Evolutionary conservation across 1,140 invertebrate genomes (phyloP), one percentile per base, ranked within the genome.

Genomic region (Drosophila setifemur): DNA sequence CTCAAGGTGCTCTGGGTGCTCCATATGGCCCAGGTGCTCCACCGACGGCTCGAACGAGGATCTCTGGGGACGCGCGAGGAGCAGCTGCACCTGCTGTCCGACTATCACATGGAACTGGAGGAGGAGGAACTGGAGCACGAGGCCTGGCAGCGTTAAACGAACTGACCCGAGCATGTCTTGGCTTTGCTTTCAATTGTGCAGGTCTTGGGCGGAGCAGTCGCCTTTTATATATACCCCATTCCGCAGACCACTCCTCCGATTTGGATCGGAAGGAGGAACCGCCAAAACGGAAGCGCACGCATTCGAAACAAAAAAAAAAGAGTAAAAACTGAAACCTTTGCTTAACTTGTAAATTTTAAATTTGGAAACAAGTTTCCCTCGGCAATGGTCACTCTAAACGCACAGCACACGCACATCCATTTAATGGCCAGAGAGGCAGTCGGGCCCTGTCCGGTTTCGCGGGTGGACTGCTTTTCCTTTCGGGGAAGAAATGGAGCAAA

Each of bases 41-140:
- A 58, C 8, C 2, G 69, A 33, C 2, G 49, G 39, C 3, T 48
- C 71, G 12, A 44, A 82, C 1, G 82, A 45, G 12, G 77, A 75
- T 21, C 76, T 68, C 8, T 53, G 53, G 1, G 39, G 48, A 47
- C 77, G 76, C 50, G 66, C 60, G 60, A 53, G 44, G n/a, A 54
- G 35, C 26, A 55, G 14, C 23, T 74, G 64, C 12, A n/a, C n/a
- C n/a, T 37, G 53, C 39, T 81, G 76, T n/a, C 39, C 63, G 11
- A 23, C 37, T 4, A 45, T 60, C 23, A 18, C 6, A 14, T 31
- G 18, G 37, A 29, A 11, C 18, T 39, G 45, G 29, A 54, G 21
- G 21, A 5, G 5, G 21, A 23, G 21, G 21, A 23, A 5, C 21
- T 52, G 48, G 12, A 78, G 21, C 47, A 68, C 31, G 5, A 53